A percentile compares a stretch with the other conserved stretches of the same genome.
Evolutionary conservation across 2,888 invertebrate genomes (phyloP).

Genomic region (Spodoptera littoralis): DNA sequence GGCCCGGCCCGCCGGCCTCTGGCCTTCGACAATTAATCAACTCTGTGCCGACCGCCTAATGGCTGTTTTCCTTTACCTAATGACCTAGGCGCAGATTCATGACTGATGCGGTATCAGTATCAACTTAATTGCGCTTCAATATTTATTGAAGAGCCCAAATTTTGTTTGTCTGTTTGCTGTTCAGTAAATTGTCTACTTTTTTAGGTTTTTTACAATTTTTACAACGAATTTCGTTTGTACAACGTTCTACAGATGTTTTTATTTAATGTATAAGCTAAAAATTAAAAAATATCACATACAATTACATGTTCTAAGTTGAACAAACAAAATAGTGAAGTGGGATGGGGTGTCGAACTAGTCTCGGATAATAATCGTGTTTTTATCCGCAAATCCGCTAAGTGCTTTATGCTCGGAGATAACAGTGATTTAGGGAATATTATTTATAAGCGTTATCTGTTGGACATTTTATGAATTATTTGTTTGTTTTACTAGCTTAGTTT

Average conservation of each 20-base stretch:
- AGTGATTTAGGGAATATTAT: conserved; percentile 45
- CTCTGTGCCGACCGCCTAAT: conserved; percentile 69
- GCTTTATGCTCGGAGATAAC: conserved; percentile 43
- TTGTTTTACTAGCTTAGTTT: conserved; percentile 12
- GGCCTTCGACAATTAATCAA: conserved; percentile 77
- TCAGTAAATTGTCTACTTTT: background rate
- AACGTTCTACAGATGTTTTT: background rate
- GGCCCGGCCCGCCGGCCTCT: conserved; percentile 62
- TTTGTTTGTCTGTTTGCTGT: conserved; percentile 41
- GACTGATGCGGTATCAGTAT: conserved; percentile 60
- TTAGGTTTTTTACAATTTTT: background rate
- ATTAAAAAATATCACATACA: too few relatives aligned
- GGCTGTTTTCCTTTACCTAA: conserved; percentile 76
- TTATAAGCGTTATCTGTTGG: conserved; percentile 37
- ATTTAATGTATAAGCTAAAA: too few relatives aligned
- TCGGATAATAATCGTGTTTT: conserved; percentile 35
- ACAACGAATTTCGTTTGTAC: too few relatives aligned
- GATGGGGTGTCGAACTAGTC: conserved; percentile 16
- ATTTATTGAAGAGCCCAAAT: conserved; percentile 33
- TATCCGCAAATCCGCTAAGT: conserved; percentile 37
- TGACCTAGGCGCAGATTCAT: conserved; percentile 69
- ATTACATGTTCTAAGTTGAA: background rate
- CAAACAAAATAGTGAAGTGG: conserved; percentile 15
- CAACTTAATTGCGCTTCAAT: conserved; percentile 59
- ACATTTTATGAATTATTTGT: conserved; percentile 43